Base-by-base conservation (phyloP, 2,888 invertebrate species). In the Tupiocoris notatus region DNA sequence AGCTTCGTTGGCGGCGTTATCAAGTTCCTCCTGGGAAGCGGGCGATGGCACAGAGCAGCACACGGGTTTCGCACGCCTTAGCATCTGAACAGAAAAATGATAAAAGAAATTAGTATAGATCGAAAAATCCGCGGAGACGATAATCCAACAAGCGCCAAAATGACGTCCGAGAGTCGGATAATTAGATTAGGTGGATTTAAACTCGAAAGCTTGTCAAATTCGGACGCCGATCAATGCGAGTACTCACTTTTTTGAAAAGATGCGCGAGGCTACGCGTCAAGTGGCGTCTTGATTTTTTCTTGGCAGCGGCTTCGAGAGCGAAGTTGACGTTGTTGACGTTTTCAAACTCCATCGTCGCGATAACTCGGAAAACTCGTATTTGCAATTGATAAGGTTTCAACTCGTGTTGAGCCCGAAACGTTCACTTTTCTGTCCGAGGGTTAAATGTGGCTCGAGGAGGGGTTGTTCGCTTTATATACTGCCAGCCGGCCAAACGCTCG, bases 261-360 rank as follows among this genome's bases (percentile, higher is more conserved):
- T 78, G 79, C 1, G 76, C 74, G 68, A 76, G 57, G 79, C 70
- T 24, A 75, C 66, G 78, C 59, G 77, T 58, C 62, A 79, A 56
- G 70, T 57, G 71, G 56, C 67, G 62, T 20, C 39, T 18, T 22
- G 63, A 76, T 57, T 75, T 78, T 73, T 79, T 78, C 61, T 71
- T 76, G 21, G 65, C 59, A 22, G 76, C 67, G 18, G 76, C 76
- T 75, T 79, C 79, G 67, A 79, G 76, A 65, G 79, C 79, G 75
- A 79, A 56, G 79, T 79, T 79, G 78, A 75, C 61, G 75, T 79
- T 79, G 79, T 79, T 79, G 63, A 78, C 79, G 76, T 79, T 79
- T 75, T 79, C 79, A 71, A 77, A 78, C 62, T 78, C 78, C 78
- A 78, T 78, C 22, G 54, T 65, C n/a, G 25, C 24, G 54, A 57